A percentile compares a stretch with the other conserved stretches of the same genome.
Conservation (phyloP, 2,888 invertebrate genomes). For the Diloba caeruleocephala region DNA sequence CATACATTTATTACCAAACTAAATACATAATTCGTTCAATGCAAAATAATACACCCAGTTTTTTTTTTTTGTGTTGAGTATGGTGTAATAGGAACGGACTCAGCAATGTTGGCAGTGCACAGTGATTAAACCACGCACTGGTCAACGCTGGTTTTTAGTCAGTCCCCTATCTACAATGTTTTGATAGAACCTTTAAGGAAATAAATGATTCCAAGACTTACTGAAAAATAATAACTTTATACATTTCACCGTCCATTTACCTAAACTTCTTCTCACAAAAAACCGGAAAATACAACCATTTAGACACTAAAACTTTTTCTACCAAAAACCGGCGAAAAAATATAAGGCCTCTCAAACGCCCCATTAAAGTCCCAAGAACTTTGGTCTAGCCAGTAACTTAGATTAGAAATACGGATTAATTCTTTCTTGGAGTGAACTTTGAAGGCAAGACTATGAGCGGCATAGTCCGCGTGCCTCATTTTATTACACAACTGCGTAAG, state of each 20-base stretch:
- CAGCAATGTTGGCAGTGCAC: too few species aligned
- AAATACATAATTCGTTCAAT: too few species aligned
- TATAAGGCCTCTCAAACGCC: conserved; percentile 1
- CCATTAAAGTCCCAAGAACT: conserved; percentile 33
- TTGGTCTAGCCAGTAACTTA: conserved; percentile 34
- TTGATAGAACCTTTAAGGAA: too few species aligned
- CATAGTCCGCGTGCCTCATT: conserved; percentile 76
- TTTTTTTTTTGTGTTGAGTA: too few species aligned
- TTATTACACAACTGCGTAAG: conserved; percentile 69
- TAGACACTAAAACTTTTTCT: conserved; percentile 20
- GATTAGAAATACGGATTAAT: conserved; percentile 57
- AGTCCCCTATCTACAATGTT: too few species aligned
- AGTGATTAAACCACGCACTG: too few species aligned
- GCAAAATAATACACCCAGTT: too few species aligned
- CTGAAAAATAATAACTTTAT: conserved; percentile 23
- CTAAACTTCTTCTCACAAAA: neutral
- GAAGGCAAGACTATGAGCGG: conserved; percentile 66
- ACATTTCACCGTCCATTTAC: conserved; percentile 8
- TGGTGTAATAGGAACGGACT: too few species aligned
- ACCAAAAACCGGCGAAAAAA: conserved; percentile 10
- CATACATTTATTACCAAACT: too few species aligned
- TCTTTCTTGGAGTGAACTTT: conserved; percentile 60
- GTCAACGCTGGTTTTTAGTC: too few species aligned
- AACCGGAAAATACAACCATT: neutral
- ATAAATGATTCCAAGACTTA: too few species aligned